A percentile compares a stretch with the other conserved stretches of the same genome.
phyloP scores from a whole-genome alignment of 2,113 vertebrate species.

The Nerophis lumbriciformis region DNA sequence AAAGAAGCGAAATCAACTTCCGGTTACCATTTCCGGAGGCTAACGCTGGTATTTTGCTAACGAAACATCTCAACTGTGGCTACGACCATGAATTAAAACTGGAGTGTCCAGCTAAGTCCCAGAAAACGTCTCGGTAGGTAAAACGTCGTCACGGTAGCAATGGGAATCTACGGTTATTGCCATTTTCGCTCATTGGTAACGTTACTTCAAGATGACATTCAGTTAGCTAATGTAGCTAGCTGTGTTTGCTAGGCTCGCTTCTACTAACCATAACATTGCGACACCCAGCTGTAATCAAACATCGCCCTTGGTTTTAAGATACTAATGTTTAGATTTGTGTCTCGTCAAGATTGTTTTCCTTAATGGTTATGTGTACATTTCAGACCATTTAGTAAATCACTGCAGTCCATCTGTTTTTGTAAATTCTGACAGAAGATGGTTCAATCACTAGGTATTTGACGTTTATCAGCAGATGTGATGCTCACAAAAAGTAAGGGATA shows the following conservation, averaged over 20 bases:
- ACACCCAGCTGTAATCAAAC: too few species aligned
- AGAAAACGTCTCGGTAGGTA: conserved; percentile 29
- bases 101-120: neutral
- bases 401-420: too few species aligned
- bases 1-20: conserved; percentile 18
- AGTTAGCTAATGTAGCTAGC: conserved; percentile 19
- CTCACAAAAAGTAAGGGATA: too few species aligned
- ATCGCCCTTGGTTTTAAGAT: too few species aligned
- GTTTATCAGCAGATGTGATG: too few species aligned
- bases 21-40: conserved; percentile 2
- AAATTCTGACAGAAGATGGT: too few species aligned
- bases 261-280: neutral
- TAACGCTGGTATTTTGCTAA: conserved; percentile 27
- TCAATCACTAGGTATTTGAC: too few species aligned
- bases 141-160: neutral
- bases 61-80: conserved; percentile 1
- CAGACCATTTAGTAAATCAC: too few species aligned
- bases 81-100: conserved; percentile 35
- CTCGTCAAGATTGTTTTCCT: too few species aligned
- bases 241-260: neutral
- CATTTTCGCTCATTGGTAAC: neutral
- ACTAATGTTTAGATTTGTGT: neutral
- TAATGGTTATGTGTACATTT: too few species aligned
- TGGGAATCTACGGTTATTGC: neutral
- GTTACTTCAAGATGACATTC: neutral